phyloP scores from a whole-genome alignment of 2,888 invertebrate species.

The Drosophila leonis region DNA sequence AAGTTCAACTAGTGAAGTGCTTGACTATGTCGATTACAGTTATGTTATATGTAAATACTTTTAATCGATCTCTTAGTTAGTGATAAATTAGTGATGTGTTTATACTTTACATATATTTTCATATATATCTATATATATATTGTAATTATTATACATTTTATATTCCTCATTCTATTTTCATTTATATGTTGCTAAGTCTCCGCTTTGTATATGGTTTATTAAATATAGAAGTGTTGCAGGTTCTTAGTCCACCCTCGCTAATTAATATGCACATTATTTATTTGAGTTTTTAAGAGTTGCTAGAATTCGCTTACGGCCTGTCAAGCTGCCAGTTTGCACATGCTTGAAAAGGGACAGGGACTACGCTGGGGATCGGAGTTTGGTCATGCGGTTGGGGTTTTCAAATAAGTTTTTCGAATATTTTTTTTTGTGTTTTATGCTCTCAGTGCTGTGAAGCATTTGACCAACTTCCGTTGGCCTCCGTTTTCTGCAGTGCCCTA shows the following conservation, averaged over 20 bases:
- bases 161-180: neutral
- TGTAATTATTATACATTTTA: neutral
- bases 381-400: conserved; percentile 33
- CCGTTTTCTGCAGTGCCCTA: conserved; percentile 31
- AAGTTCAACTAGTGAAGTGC: too few species aligned
- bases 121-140: neutral
- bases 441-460: conserved; percentile 44
- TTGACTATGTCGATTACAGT: neutral
- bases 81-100: neutral
- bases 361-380: neutral
- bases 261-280: conserved; percentile 48
- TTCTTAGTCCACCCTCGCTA: conserved; percentile 11
- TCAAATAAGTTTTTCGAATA: conserved; percentile 21
- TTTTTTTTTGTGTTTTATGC: conserved; percentile 13
- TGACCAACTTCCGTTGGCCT: conserved; percentile 57
- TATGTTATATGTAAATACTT: neutral
- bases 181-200: neutral
- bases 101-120: neutral
- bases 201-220: neutral
- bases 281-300: conserved; percentile 21
- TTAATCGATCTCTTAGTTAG: neutral
- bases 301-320: conserved; percentile 18
- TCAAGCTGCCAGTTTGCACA: conserved; percentile 14
- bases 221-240: conserved; percentile 7
- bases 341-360: neutral